Percentiles rank a stretch among this genome's conserved stretches.
Evolutionary conservation across 1,140 invertebrate species (phyloP).

Genomic region (Drosophila tsacasi): DNA sequence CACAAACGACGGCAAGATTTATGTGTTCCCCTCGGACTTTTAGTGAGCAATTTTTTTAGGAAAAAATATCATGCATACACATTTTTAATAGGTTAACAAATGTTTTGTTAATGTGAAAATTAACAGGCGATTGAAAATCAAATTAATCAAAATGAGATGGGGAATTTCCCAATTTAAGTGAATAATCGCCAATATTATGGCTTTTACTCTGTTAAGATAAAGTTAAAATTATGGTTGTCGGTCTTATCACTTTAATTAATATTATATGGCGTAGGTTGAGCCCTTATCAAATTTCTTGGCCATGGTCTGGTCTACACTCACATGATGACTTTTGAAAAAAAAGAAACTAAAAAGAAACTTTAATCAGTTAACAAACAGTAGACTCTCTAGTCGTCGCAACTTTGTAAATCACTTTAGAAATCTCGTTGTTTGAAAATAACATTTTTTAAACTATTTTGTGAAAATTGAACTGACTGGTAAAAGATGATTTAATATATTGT

Average conservation of each 20-base stretch:
- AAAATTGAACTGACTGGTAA: too few species aligned
- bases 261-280: not conserved
- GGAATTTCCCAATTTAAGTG: not conserved
- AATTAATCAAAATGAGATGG: conserved; percentile 13
- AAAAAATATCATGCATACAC: conserved; percentile 6
- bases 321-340: conserved; percentile 2
- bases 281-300: conserved; percentile 13
- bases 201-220: conserved; percentile 5
- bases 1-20: conserved; percentile 34
- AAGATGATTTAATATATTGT: not conserved
- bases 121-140: conserved; percentile 4
- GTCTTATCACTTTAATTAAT: conserved; percentile 2
- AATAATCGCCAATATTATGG: not conserved
- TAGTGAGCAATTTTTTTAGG: conserved; percentile 14
- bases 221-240: not conserved
- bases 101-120: conserved; percentile 34
- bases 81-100: conserved; percentile 42
- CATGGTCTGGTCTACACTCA: not conserved
- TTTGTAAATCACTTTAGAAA: not conserved
- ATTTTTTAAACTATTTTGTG: too few species aligned
- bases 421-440: not conserved
- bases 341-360: not conserved
- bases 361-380: not conserved
- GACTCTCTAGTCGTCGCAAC: not conserved
- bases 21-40: conserved; percentile 11